Evolutionary conservation across 2,888 invertebrate genomes (phyloP), one percentile per base, ranked within the genome.

Genomic region (Hoplodrina ambigua): DNA sequence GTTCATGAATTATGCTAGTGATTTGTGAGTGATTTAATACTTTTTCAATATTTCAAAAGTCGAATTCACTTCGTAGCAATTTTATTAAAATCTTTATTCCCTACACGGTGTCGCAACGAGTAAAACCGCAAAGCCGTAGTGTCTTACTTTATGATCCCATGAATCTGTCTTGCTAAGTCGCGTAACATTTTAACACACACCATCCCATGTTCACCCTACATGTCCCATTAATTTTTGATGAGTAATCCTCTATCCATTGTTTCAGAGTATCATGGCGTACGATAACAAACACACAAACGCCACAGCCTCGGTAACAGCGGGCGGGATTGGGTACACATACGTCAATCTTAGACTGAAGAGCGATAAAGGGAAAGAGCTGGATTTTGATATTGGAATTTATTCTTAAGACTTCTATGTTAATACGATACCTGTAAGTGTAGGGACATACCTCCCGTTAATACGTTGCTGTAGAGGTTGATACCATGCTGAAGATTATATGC

Each of bases 341-440:
- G 87, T 89, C 55, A 88, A 89, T 64, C 69, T 90, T n/a, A 80
- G 84, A 50, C 62, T 90, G 55, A 86, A 87, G 72, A 89, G 90
- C 49, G 87, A 90, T 69, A 81, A 85, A 56, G 88, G 87, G 17
- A 75, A 81, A 20, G 86, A 81, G 20, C 69, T 90, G 30, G 83
- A 89, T 67, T 90, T 81, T 63, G 89, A 89, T 41, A 85, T 89
- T 13, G 65, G 74, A 7, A 74, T 86, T 49, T 85, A 78, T 52
- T 57, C 72, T 1, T 80, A 83, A 30, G 30, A 25, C 5, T 46
- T 33, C 2, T 8, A 44, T 15, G 5, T 5, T 10, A 44, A 44
- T 11, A 44, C 44, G 4, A 4, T 11, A 33, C 4, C 4, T 33
- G 33, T 33, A 33, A 33, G 33, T 33, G 33, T 33, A 7, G 33